Conservation (phyloP, 92 coral and sea anemone genomes). For the Palythoa caribaeorum region DNA sequence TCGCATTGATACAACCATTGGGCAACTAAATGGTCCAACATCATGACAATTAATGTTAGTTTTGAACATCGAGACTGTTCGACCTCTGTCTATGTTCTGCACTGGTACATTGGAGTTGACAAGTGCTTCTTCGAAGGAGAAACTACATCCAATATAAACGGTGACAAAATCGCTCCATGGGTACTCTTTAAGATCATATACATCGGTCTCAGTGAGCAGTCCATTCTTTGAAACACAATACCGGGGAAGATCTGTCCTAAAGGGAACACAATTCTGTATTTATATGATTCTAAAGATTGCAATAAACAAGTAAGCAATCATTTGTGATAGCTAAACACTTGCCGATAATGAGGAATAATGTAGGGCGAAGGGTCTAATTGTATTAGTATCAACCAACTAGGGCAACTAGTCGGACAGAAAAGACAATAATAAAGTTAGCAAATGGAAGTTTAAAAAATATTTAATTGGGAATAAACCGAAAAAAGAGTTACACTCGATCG, state of each 20-base stretch:
- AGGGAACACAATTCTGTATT: not conserved
- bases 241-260: slow-evolving; percentile 71
- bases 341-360: too few species aligned
- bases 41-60: slow-evolving; percentile 79
- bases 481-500: too few species aligned
- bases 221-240: slow-evolving; percentile 73
- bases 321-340: too few species aligned
- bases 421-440: too few species aligned
- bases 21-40: slow-evolving; percentile 76
- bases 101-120: slow-evolving; percentile 69
- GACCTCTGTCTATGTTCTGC: slow-evolving; percentile 55
- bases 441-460: too few species aligned
- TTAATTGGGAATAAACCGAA: too few species aligned
- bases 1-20: slow-evolving; percentile 94
- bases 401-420: too few species aligned
- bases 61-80: slow-evolving; percentile 81
- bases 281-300: too few species aligned
- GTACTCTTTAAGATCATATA: slow-evolving; percentile 55
- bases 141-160: slow-evolving; percentile 94
- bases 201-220: slow-evolving; percentile 18
- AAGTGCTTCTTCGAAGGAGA: slow-evolving; percentile 89
- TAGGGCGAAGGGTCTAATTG: too few species aligned
- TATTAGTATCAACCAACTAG: too few species aligned
- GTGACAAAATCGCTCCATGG: slow-evolving; percentile 85
- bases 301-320: too few species aligned